Percentiles rank a stretch among this genome's conserved stretches.
These are phyloP conservation scores for Chaenodraco wilsoni DNA, from an alignment of 2,797 vertebrate species.

Conservation along the genomic window DNA sequence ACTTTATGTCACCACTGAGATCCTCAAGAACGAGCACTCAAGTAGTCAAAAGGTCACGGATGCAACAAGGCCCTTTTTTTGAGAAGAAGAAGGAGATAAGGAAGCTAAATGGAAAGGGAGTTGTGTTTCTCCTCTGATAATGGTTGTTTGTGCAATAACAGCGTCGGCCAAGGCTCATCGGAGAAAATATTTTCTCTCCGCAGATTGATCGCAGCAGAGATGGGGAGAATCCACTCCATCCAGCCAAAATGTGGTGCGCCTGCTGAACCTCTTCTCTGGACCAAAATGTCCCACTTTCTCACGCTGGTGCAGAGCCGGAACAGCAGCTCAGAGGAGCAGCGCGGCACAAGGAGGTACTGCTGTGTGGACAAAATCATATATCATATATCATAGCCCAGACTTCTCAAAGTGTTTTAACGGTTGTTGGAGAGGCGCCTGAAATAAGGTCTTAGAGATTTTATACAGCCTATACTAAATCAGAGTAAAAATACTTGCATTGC, in stretches of 20 bases:
- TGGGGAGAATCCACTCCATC: conserved; percentile 83
- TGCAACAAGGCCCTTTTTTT: conserved; percentile 46
- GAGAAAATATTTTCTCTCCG: conserved; percentile 52
- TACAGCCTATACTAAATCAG: too few relatives aligned
- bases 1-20: conserved; percentile 42
- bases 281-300: conserved; percentile 77
- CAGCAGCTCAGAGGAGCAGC: conserved; percentile 5
- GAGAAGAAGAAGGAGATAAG: conserved; percentile 63
- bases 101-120: conserved; percentile 69
- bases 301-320: conserved; percentile 61
- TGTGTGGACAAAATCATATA: neutral
- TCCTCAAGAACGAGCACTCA: conserved; percentile 38
- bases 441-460: too few relatives aligned
- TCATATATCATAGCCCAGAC: too few relatives aligned
- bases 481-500: too few relatives aligned
- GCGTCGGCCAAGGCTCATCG: conserved; percentile 48
- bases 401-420: too few relatives aligned
- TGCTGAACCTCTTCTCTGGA: conserved; percentile 77
- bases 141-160: conserved; percentile 69
- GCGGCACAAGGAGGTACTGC: conserved; percentile 38
- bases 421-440: too few relatives aligned
- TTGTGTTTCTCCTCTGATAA: conserved; percentile 62
- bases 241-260: conserved; percentile 44
- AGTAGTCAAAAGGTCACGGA: conserved; percentile 59
- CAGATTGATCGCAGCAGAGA: conserved; percentile 81